phyloP scores from a whole-genome alignment of 2,888 invertebrate genomes.

The Caenorhabditis doughertyi region DNA sequence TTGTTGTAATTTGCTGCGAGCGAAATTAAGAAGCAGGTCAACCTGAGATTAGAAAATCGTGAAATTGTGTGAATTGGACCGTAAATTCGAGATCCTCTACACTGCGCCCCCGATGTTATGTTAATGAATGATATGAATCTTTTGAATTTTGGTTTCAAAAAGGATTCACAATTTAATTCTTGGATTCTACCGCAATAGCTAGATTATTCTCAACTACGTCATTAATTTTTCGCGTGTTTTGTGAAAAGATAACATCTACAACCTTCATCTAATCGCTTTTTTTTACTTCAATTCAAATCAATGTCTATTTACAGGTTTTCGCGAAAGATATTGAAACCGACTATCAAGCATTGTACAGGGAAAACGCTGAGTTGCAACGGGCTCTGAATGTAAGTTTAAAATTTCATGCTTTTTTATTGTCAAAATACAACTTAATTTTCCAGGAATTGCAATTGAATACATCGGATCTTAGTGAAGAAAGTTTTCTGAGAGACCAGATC shows the following conservation, averaged over 20 bases:
- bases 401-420: background rate
- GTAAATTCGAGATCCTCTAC: conserved; percentile 47
- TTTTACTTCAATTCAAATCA: conserved; percentile 28
- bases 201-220: conserved; percentile 39
- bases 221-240: conserved; percentile 33
- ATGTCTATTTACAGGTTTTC: conserved; percentile 65
- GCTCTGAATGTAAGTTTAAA: conserved; percentile 67
- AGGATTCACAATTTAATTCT: background rate
- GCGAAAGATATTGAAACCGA: conserved; percentile 69
- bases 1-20: conserved; percentile 14
- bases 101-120: conserved; percentile 27
- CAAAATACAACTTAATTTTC: background rate
- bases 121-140: conserved; percentile 56
- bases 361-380: conserved; percentile 72
- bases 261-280: conserved; percentile 46
- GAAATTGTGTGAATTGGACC: conserved; percentile 63
- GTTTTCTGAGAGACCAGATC: conserved; percentile 77
- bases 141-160: conserved; percentile 6
- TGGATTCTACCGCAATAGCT: background rate
- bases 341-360: conserved; percentile 73
- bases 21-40: conserved; percentile 54
- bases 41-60: conserved; percentile 54
- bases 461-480: conserved; percentile 68
- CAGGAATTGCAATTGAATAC: conserved; percentile 70
- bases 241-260: conserved; percentile 38